Conservation (phyloP, 2,797 vertebrate species). For the Fundulus diaphanus region DNA sequence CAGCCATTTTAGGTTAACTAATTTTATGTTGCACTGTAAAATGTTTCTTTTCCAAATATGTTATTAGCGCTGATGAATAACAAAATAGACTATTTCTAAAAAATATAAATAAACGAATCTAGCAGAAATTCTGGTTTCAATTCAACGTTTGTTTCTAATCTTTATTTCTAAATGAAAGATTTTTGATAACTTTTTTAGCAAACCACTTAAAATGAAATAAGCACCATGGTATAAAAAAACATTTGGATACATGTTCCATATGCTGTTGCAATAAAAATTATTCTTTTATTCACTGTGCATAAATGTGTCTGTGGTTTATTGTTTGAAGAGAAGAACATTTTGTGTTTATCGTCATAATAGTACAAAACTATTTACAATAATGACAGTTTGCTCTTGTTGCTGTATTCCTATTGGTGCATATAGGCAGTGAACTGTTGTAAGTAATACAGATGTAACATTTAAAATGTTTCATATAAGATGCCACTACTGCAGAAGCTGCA, state of each 20-base stretch:
- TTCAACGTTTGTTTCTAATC: slow-evolving; percentile 4
- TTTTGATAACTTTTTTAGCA: slow-evolving; percentile 12
- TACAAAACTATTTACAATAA: neutral
- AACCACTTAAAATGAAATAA: slow-evolving; percentile 29
- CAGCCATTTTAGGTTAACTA: slow-evolving; percentile 20
- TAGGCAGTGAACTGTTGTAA: neutral
- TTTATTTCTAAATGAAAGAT: neutral
- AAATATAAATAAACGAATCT: too few species aligned
- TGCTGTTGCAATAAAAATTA: slow-evolving; percentile 2
- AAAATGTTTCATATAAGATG: neutral
- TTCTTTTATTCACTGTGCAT: slow-evolving; percentile 22
- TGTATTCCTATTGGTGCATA: neutral
- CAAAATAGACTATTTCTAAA: too few species aligned
- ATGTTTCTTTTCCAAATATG: slow-evolving; percentile 18
- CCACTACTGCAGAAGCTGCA: neutral
- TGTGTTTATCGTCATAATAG: slow-evolving; percentile 23
- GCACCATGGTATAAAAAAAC: slow-evolving; percentile 31
- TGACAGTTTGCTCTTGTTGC: neutral
- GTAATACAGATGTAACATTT: neutral
- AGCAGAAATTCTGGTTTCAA: slow-evolving; percentile 6
- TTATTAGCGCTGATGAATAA: slow-evolving; percentile 8
- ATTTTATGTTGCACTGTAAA: slow-evolving; percentile 51
- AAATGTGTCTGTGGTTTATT: slow-evolving; percentile 36
- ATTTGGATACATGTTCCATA: slow-evolving; percentile 21
- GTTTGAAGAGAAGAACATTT: slow-evolving; percentile 54